Conservation (phyloP, 2,113 vertebrate genomes). For the Ammospiza nelsoni region DNA sequence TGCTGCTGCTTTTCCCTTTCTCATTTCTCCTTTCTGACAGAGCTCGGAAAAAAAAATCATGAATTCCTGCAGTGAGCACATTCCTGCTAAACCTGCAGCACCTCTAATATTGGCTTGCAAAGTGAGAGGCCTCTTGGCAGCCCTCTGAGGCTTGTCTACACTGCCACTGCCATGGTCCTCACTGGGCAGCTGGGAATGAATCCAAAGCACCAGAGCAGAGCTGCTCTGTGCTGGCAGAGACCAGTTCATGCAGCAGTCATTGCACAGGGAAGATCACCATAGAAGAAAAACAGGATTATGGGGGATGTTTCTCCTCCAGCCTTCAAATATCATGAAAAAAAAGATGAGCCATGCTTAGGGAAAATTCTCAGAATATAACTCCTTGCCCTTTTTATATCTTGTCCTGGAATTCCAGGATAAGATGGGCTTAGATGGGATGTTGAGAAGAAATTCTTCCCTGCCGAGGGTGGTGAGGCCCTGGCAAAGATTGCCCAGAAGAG, state of each 20-base stretch:
- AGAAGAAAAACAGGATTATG: background rate
- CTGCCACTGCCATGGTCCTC: background rate
- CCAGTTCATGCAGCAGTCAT: background rate
- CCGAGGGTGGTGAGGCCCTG: background rate
- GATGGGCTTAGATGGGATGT: no score
- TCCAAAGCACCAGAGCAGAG: background rate
- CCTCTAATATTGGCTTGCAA: background rate
- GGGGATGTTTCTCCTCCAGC: background rate
- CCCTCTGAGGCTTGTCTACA: background rate
- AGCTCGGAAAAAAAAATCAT: background rate
- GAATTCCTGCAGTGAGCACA: background rate
- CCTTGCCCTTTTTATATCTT: background rate
- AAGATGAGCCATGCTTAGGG: background rate
- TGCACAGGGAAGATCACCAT: background rate
- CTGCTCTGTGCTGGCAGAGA: background rate
- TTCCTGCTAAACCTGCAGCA: background rate
- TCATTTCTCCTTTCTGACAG: background rate
- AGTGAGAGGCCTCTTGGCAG: background rate
- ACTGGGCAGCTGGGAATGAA: background rate
- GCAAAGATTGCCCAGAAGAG: fast-evolving
- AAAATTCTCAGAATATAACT: background rate
- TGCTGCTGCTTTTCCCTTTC: background rate
- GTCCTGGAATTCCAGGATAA: background rate
- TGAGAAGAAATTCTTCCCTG: no score
- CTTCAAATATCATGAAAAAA: background rate